Percentiles rank a stretch among this genome's conserved stretches.
phyloP scores from a whole-genome alignment of 2,113 vertebrate species.

The chimpanzee (Pan troglodytes) region NHGRI_mPanTro3-v2.1_pri NC_086015.1:58677001-58677500 shows the following conservation, averaged over 20 bases:
- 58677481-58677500: not conserved
- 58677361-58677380: constrained; percentile 99
- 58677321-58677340: constrained; percentile 94
- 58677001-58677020: too few species aligned
- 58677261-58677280: not conserved
- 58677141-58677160: not conserved
- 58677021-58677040: too few species aligned
- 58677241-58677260: not conserved
- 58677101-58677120: too few species aligned
- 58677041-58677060: too few species aligned
- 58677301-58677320: constrained; percentile 38
- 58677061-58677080: too few species aligned
- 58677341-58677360: constrained; percentile 97
- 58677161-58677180: accelerated
- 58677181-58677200: not conserved
- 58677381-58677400: constrained; percentile 97
- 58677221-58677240: not conserved
- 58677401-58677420: constrained; percentile 96
- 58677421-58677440: constrained; percentile 98
- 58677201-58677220: not conserved
- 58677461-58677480: accelerated
- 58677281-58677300: not conserved
- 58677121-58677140: too few species aligned
- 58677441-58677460: constrained; percentile 84
- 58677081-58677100: too few species aligned